phyloP scores from a whole-genome alignment of 2,113 vertebrate species.

The Pseudolaguvia tuberculata region DNA sequence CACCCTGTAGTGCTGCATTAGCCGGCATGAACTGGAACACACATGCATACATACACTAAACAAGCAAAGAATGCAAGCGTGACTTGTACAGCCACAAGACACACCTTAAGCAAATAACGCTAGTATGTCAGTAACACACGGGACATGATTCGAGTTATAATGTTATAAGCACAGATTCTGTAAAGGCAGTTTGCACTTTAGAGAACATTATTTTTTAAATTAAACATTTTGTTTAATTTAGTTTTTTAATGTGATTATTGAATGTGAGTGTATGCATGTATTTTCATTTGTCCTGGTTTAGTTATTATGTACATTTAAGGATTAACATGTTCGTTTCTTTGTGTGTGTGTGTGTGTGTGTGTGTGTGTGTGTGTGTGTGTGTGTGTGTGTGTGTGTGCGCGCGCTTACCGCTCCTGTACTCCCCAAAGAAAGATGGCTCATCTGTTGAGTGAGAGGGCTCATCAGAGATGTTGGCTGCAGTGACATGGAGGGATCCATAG shows the following conservation, averaged over 20 bases:
- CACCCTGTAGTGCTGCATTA: conserved; percentile 89
- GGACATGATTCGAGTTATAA: not conserved
- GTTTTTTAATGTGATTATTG: too few relatives aligned
- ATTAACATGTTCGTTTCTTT: not conserved
- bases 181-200: not conserved
- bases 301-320: not conserved
- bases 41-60: conserved; percentile 15
- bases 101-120: conserved; percentile 20
- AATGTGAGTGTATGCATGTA: not conserved
- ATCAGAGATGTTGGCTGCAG: conserved; percentile 94
- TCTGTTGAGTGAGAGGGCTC: conserved; percentile 89
- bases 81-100: conserved; percentile 24
- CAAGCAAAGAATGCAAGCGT: conserved; percentile 14
- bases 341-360: not conserved
- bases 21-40: conserved; percentile 86
- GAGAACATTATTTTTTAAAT: not conserved
- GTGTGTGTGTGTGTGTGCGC: not conserved
- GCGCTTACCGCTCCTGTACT: conserved; percentile 83
- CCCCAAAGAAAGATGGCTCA: conserved; percentile 93
- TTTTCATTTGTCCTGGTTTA: not conserved
- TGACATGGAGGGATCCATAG: conserved; percentile 96
- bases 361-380: too few relatives aligned
- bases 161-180: not conserved
- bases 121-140: not conserved
- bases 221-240: not conserved